These are phyloP conservation scores for Rhizoglyphus robini DNA, from an alignment of 1,140 invertebrate genomes.

Conservation along the genomic window DNA sequence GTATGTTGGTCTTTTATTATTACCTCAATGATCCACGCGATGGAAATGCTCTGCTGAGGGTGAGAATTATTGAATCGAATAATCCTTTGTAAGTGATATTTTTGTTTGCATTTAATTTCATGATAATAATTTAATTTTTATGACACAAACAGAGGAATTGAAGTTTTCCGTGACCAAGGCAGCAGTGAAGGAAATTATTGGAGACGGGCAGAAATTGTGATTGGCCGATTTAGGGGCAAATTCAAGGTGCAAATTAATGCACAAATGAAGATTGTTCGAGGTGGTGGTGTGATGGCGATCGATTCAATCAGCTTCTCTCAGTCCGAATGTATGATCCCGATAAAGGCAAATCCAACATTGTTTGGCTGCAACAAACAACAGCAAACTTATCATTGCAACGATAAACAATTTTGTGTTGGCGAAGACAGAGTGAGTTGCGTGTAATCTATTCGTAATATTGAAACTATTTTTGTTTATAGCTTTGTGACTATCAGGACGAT, in stretches of 20 bases:
- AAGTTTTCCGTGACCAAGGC: neutral
- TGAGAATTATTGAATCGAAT: neutral
- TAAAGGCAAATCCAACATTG: neutral
- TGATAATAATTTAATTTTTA: too few relatives aligned
- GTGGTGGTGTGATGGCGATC: constrained; percentile 22
- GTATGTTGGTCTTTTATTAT: neutral
- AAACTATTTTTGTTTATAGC: too few relatives aligned
- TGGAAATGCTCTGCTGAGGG: neutral
- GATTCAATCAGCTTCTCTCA: constrained; percentile 26
- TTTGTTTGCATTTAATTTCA: too few relatives aligned
- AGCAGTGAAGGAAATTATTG: constrained; percentile 8
- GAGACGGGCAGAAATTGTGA: constrained; percentile 14
- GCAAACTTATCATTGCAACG: neutral
- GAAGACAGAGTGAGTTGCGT: neutral
- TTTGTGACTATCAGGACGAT: neutral
- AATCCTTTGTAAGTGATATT: too few relatives aligned
- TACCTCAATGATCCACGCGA: neutral
- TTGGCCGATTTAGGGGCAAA: constrained; percentile 21
- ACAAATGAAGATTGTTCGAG: neutral
- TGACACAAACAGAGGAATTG: too few relatives aligned
- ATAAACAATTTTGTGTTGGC: neutral
- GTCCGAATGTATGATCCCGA: neutral
- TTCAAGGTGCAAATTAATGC: constrained; percentile 19
- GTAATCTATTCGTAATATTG: too few relatives aligned
- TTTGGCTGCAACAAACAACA: neutral